These are phyloP conservation scores for Dascyllus trimaculatus DNA, from an alignment of 2,113 vertebrate genomes.

Conservation along the genomic window DNA sequence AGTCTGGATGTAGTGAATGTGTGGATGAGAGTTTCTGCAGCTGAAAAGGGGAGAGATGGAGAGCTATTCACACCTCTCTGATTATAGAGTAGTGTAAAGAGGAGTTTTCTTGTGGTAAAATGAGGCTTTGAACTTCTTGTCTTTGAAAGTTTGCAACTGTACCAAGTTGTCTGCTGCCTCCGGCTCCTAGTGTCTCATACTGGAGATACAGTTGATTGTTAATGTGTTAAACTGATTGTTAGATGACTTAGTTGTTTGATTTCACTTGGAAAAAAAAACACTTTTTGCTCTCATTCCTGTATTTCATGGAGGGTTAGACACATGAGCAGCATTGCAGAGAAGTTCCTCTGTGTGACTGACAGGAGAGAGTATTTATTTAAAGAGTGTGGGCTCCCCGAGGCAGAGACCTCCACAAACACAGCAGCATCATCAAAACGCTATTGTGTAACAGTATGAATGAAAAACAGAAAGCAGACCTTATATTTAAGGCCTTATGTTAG, in stretches of 20 bases:
- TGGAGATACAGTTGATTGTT: neutral
- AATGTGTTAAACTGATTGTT: neutral
- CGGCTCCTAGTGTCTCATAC: neutral
- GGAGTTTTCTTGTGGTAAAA: no score
- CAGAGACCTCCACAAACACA: slow-evolving; percentile 7
- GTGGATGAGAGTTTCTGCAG: neutral
- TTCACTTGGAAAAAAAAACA: neutral
- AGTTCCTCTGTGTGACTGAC: slow-evolving; percentile 32
- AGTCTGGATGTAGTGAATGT: neutral
- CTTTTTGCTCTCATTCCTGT: neutral
- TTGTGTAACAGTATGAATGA: slow-evolving; percentile 3
- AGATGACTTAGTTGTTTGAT: no score
- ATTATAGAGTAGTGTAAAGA: no score
- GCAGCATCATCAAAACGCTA: neutral
- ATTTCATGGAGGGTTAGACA: neutral
- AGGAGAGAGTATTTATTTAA: slow-evolving; percentile 60
- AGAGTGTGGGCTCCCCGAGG: slow-evolving; percentile 28
- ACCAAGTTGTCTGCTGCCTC: neutral
- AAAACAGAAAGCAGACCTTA: neutral
- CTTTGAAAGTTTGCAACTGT: no score
- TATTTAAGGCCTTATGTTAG: neutral
- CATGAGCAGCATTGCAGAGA: neutral
- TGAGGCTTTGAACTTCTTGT: no score
- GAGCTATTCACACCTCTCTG: no score
- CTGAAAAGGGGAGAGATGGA: no score